These are phyloP conservation scores for Drosophila nasuta DNA, from an alignment of 1,140 invertebrate genomes.

Conservation along the genomic window DNA sequence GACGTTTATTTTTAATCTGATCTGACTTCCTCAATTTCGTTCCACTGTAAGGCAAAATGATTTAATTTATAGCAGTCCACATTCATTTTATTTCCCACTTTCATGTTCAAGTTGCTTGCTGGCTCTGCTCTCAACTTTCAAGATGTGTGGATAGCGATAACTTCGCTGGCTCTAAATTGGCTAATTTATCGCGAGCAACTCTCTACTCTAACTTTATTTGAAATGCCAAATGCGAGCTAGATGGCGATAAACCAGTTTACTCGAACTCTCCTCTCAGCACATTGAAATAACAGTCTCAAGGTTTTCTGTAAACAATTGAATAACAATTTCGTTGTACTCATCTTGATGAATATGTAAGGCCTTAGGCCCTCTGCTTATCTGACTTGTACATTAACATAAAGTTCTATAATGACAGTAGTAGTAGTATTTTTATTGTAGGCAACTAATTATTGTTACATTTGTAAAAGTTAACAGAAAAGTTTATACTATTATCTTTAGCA, in stretches of 20 bases:
- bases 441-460: no score
- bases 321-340: conserved; percentile 20
- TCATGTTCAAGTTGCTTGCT: neutral
- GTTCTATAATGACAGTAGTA: no score
- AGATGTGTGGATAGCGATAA: neutral
- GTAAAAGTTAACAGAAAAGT: no score
- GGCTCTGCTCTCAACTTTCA: neutral
- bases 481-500: no score
- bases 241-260: conserved; percentile 22
- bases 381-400: no score
- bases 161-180: conserved; percentile 5
- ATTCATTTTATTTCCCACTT: conserved; percentile 1
- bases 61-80: neutral
- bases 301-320: conserved; percentile 23
- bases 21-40: neutral
- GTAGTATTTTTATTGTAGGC: no score
- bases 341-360: conserved; percentile 4
- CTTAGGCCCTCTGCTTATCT: neutral
- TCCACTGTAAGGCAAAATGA: neutral
- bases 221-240: neutral
- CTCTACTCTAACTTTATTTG: conserved; percentile 3
- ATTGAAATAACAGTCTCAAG: conserved; percentile 14
- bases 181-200: conserved; percentile 27
- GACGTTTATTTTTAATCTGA: no score
- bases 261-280: neutral